Evolutionary conservation across 2,113 vertebrate genomes (phyloP).

Genomic region (Stictonetta naevosa): DNA sequence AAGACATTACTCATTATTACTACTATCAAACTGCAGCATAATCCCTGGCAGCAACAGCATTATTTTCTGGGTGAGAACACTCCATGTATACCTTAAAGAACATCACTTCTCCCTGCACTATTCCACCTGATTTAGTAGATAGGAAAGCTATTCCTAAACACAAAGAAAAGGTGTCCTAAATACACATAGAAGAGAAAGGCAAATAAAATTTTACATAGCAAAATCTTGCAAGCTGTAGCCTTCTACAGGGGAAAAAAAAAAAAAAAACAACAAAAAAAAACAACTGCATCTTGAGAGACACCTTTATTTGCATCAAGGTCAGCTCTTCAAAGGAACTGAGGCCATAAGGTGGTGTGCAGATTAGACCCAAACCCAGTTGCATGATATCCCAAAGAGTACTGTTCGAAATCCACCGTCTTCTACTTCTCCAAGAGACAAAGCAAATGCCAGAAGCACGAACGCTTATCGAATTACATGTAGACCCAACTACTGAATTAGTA

Average conservation of each 20-base stretch:
- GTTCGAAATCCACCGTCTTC: background rate
- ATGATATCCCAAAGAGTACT: fast-evolving
- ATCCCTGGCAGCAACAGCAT: background rate
- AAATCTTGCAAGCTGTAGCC: background rate
- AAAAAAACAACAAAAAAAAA: too few species aligned
- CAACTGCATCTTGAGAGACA: background rate
- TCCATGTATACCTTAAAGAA: background rate
- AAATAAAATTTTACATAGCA: background rate
- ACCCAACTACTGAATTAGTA: background rate
- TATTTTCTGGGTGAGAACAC: background rate
- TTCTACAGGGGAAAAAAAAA: background rate
- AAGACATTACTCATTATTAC: background rate
- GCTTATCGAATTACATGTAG: background rate
- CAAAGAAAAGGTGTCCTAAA: background rate
- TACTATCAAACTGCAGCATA: background rate
- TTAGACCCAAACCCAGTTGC: background rate
- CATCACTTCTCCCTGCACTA: background rate
- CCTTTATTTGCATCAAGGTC: background rate
- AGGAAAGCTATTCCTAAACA: background rate
- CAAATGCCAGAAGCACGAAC: background rate
- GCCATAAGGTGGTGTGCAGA: background rate
- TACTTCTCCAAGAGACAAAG: background rate
- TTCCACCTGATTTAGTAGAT: background rate
- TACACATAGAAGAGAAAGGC: background rate
- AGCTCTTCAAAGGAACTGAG: background rate